Conservation (phyloP, 2,888 invertebrate species). For the Xestia sexstrigata region DNA sequence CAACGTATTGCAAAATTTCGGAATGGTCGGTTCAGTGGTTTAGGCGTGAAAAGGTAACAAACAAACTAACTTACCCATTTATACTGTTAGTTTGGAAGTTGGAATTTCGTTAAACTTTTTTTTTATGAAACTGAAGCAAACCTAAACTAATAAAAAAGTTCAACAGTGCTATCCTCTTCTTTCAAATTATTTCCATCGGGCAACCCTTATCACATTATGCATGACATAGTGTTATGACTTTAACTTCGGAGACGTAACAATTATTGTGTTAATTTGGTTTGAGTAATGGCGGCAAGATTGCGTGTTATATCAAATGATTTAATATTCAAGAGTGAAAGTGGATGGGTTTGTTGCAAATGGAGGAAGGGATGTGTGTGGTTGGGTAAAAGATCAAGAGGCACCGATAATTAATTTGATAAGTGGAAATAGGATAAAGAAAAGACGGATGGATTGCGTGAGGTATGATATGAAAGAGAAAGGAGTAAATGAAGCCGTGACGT, state of each 20-base stretch:
- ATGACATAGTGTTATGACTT: conserved; percentile 61
- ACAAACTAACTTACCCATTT: too few species aligned
- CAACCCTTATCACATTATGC: conserved; percentile 47
- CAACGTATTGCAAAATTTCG: too few species aligned
- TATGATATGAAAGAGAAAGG: too few species aligned
- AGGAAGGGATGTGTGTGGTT: background rate
- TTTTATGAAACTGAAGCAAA: background rate
- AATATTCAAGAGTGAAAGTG: conserved; percentile 41
- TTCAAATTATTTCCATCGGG: conserved; percentile 14
- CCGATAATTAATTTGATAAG: background rate
- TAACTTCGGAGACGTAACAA: conserved; percentile 58
- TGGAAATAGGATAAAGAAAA: background rate
- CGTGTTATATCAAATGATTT: conserved; percentile 52
- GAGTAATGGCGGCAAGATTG: conserved; percentile 54
- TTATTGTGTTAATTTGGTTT: conserved; percentile 61
- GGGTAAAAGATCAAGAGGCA: background rate
- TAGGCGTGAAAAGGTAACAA: too few species aligned
- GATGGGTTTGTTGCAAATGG: conserved; percentile 6
- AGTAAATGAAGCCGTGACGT: too few species aligned
- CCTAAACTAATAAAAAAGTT: background rate
- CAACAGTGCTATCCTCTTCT: background rate
- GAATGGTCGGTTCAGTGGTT: too few species aligned
- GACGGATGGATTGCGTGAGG: too few species aligned
- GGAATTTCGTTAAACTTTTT: too few species aligned
- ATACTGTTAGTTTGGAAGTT: too few species aligned